These are phyloP conservation scores for Athalia cordata DNA, from an alignment of 2,888 invertebrate species.

Conservation along the genomic window DNA sequence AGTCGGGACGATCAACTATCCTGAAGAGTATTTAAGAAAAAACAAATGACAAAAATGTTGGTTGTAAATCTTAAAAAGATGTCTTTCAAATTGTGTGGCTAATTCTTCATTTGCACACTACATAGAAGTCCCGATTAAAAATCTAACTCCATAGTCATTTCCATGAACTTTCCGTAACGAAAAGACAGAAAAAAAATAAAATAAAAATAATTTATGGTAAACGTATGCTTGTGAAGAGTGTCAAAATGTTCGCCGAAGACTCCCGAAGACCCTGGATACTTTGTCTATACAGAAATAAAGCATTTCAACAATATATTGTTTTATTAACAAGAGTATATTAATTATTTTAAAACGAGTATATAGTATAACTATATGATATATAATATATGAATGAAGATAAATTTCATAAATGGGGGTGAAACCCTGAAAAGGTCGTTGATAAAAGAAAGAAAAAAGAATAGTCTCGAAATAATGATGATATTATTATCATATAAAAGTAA, in stretches of 20 bases:
- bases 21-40: too few species aligned
- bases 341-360: neutral
- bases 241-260: slow-evolving; percentile 60
- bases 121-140: too few species aligned
- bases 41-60: too few species aligned
- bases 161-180: neutral
- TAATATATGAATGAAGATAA: neutral
- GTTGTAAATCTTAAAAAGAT: too few species aligned
- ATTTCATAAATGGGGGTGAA: too few species aligned
- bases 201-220: slow-evolving; percentile 9
- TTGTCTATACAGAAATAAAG: slow-evolving; percentile 55
- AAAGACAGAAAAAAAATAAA: neutral
- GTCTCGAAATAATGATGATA: too few species aligned
- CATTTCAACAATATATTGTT: slow-evolving; percentile 47
- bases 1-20: too few species aligned
- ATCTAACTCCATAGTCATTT: neutral
- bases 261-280: slow-evolving; percentile 52
- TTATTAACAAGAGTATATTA: neutral
- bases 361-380: neutral
- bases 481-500: too few species aligned
- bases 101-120: too few species aligned
- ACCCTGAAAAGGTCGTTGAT: too few species aligned
- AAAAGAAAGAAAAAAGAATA: too few species aligned
- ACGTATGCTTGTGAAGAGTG: slow-evolving; percentile 55
- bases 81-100: too few species aligned